These are phyloP conservation scores for Anneissia japonica DNA, from an alignment of 35 echinoderm and acorn worm species.

Conservation along the genomic window DNA sequence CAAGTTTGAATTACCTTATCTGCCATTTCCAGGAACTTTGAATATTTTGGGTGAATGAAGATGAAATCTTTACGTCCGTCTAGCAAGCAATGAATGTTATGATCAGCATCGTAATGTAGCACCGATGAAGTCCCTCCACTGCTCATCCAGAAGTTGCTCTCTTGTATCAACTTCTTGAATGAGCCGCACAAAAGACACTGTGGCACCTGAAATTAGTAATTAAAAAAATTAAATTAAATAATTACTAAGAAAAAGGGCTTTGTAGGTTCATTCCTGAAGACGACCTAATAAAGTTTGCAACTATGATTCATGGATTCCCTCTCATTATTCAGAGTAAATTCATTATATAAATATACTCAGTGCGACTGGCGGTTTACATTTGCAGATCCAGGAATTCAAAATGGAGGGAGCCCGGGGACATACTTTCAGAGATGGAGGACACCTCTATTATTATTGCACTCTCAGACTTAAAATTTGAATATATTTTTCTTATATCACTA, in stretches of 20 bases:
- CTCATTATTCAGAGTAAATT: too few relatives aligned
- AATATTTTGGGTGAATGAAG: slow-evolving; percentile 84
- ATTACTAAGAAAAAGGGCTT: not conserved
- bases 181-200: slow-evolving; percentile 87
- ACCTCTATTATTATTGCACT: too few relatives aligned
- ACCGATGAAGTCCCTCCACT: slow-evolving; percentile 83
- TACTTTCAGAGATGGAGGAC: too few relatives aligned
- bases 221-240: not conserved
- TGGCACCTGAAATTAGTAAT: slow-evolving; percentile 43
- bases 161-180: slow-evolving; percentile 68
- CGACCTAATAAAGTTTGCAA: too few relatives aligned
- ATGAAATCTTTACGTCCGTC: slow-evolving; percentile 92
- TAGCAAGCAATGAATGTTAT: slow-evolving; percentile 88
- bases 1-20: slow-evolving; percentile 54
- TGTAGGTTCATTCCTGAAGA: too few relatives aligned
- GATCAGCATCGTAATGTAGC: slow-evolving; percentile 93
- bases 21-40: slow-evolving; percentile 49
- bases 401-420: too few relatives aligned
- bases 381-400: too few relatives aligned
- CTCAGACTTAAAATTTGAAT: too few relatives aligned
- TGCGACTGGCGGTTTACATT: too few relatives aligned
- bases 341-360: too few relatives aligned
- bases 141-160: slow-evolving; percentile 91
- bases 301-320: too few relatives aligned
- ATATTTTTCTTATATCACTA: too few relatives aligned